phyloP scores from a whole-genome alignment of 2,113 vertebrate species.

The Sitta europaea region DNA sequence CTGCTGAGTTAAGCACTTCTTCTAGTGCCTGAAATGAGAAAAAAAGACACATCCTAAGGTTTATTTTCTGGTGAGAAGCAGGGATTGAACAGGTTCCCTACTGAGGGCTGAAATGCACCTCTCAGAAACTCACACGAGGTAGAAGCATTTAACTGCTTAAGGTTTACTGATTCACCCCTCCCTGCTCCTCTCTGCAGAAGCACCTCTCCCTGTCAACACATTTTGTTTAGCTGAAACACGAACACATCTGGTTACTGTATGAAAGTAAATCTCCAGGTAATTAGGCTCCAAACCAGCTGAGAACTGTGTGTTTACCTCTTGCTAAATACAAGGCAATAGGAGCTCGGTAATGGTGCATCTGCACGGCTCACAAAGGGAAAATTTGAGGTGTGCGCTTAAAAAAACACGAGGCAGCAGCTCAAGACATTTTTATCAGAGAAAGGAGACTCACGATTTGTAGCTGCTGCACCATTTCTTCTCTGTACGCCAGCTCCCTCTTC shows the following conservation, averaged over 20 bases:
- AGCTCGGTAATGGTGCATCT: background rate
- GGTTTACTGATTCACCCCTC: background rate
- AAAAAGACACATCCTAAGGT: background rate
- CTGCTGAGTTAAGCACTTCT: slow-evolving; percentile 9
- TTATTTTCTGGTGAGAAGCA: background rate
- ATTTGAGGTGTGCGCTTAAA: background rate
- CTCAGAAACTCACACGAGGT: background rate
- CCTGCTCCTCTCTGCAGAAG: background rate
- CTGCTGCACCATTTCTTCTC: slow-evolving; percentile 98
- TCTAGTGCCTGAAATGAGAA: background rate
- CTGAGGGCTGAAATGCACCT: background rate
- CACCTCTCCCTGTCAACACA: slow-evolving; percentile 21
- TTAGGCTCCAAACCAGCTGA: slow-evolving; percentile 64
- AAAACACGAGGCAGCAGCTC: background rate
- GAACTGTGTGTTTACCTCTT: slow-evolving; percentile 20
- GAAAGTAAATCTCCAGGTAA: slow-evolving; percentile 74
- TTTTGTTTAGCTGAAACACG: slow-evolving; percentile 42
- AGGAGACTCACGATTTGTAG: slow-evolving; percentile 88
- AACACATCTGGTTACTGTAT: slow-evolving; percentile 68
- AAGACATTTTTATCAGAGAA: background rate
- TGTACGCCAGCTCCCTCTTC: slow-evolving; percentile 95
- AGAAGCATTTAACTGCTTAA: background rate
- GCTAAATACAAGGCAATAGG: background rate
- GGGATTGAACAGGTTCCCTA: background rate
- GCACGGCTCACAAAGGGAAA: background rate